Conservation (phyloP, 1,140 invertebrate species). For the Nymphalis io region DNA sequence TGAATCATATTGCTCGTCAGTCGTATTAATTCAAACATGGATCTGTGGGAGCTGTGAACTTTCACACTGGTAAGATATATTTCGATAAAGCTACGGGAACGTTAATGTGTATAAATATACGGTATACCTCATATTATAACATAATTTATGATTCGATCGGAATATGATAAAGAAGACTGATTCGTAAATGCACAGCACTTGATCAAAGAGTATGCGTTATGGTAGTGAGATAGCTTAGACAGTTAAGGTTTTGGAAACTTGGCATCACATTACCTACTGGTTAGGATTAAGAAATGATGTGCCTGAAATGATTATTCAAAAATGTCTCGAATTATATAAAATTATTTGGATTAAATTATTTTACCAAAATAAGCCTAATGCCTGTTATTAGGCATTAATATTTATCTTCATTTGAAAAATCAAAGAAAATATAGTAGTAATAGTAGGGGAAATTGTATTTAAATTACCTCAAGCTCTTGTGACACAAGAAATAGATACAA, state of each 20-base stretch:
- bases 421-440: not conserved
- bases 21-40: conserved; percentile 40
- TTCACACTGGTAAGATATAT: conserved; percentile 25
- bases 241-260: conserved; percentile 37
- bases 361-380: conserved; percentile 7
- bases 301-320: conserved; percentile 26
- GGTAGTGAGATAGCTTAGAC: conserved; percentile 46
- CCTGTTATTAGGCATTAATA: not conserved
- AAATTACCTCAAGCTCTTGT: conserved; percentile 54
- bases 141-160: conserved; percentile 46
- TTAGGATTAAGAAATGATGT: conserved; percentile 30
- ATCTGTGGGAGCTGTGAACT: conserved; percentile 47
- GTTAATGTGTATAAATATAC: not conserved
- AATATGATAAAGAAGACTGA: conserved; percentile 63
- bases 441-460: conserved; percentile 16
- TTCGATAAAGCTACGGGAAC: conserved; percentile 13
- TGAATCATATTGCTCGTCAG: conserved; percentile 39
- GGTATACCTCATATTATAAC: conserved; percentile 14
- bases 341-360: not conserved
- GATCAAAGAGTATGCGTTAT: conserved; percentile 49
- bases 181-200: conserved; percentile 52
- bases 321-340: not conserved
- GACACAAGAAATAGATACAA: conserved; percentile 48
- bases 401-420: not conserved
- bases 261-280: conserved; percentile 43